Evolutionary conservation across 2,797 vertebrate species (phyloP).

Genomic region (Dryobates pubescens): DNA sequence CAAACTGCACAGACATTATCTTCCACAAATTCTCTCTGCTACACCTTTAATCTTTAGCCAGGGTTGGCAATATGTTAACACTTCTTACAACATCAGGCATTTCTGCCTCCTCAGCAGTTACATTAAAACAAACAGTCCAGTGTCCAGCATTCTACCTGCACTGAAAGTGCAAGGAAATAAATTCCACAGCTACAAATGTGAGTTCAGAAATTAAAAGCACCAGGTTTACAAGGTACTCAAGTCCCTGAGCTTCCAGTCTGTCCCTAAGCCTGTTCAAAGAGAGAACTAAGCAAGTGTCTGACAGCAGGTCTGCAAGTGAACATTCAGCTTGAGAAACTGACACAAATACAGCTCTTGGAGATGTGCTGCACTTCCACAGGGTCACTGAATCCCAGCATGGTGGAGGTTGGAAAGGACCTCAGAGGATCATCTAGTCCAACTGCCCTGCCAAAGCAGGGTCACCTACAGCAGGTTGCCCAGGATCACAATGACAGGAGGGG

Average conservation of each 20-base stretch:
- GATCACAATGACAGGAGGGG: no score
- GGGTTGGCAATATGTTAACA: background rate
- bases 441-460: background rate
- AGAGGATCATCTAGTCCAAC: background rate
- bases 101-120: background rate
- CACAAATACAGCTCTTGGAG: rapidly evolving
- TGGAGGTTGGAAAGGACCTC: background rate
- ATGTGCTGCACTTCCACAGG: background rate
- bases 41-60: background rate
- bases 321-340: background rate
- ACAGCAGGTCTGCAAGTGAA: rapidly evolving
- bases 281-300: background rate
- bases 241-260: background rate
- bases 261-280: background rate
- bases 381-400: background rate
- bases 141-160: background rate
- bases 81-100: background rate
- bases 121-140: background rate
- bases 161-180: background rate
- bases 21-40: background rate
- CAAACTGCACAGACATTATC: rapidly evolving
- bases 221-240: background rate
- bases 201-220: background rate
- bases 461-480: background rate
- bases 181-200: background rate